phyloP scores from a whole-genome alignment of 1,140 invertebrate species.

The Acromyrmex echinatior region DNA sequence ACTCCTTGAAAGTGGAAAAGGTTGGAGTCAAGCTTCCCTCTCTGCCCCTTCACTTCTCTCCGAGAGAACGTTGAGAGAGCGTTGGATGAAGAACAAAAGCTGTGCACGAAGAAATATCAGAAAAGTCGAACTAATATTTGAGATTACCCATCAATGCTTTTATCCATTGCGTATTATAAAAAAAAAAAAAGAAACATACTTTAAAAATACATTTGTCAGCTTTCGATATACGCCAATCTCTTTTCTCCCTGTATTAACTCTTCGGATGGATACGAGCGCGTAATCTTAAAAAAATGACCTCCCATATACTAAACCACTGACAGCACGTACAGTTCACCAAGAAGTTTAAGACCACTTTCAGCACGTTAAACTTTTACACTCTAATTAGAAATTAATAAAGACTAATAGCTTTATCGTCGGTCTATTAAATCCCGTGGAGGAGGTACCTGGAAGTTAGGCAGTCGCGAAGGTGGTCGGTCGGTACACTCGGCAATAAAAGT shows the following conservation, averaged over 20 bases:
- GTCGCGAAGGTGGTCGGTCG: conserved; percentile 43
- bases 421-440: conserved; percentile 76
- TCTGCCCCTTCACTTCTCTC: neutral
- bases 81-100: conserved; percentile 44
- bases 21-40: conserved; percentile 36
- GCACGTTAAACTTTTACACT: conserved; percentile 77
- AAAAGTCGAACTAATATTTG: conserved; percentile 60
- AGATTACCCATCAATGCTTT: conserved; percentile 45
- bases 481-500: conserved; percentile 52
- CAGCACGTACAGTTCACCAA: conserved; percentile 24
- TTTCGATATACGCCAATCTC: neutral
- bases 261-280: conserved; percentile 35
- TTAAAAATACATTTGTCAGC: conserved; percentile 29
- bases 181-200: neutral
- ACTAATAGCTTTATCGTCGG: conserved; percentile 81
- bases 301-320: conserved; percentile 29
- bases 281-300: conserved; percentile 71
- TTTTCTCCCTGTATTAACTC: conserved; percentile 9
- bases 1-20: conserved; percentile 48
- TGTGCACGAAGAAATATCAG: conserved; percentile 58
- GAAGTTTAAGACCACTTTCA: conserved; percentile 70
- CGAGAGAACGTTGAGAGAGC: conserved; percentile 19
- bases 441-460: conserved; percentile 45
- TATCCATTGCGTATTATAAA: conserved; percentile 11
- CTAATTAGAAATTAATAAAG: conserved; percentile 83